Evolutionary conservation across 2,113 vertebrate genomes (phyloP).

Genomic region (Recurvirostra avosetta): DNA sequence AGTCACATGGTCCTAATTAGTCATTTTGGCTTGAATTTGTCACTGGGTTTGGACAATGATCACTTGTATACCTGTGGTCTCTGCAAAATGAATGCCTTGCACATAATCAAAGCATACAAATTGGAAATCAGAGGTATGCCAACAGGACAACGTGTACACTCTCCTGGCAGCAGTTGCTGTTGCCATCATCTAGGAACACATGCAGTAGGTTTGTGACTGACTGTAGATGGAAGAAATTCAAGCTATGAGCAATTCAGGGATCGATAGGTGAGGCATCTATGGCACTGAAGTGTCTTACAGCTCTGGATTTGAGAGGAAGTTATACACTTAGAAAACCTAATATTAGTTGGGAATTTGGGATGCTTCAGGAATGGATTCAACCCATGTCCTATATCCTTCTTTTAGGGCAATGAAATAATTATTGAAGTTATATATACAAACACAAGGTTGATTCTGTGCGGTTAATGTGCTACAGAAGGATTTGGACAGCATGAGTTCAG

Average conservation of each 20-base stretch:
- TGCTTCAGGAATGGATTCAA: not conserved
- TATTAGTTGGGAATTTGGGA: not conserved
- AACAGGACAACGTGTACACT: not conserved
- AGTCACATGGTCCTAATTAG: not conserved
- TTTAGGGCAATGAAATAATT: not conserved
- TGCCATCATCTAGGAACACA: not conserved
- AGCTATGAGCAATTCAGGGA: not conserved
- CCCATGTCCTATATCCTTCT: not conserved
- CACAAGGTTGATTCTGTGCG: not conserved
- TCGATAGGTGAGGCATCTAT: not conserved
- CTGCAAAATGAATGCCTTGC: not conserved
- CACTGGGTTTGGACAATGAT: not conserved
- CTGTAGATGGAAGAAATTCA: not conserved
- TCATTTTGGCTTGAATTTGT: not conserved
- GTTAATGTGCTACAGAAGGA: not conserved
- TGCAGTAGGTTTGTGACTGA: not conserved
- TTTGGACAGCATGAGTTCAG: not conserved
- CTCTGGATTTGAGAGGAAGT: not conserved
- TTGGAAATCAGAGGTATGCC: not conserved
- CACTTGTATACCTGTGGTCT: not conserved
- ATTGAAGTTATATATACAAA: not conserved
- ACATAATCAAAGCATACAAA: not conserved
- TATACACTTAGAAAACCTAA: accelerated
- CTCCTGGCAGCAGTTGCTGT: not conserved
- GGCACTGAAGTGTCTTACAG: not conserved